Base-by-base conservation (phyloP, 2,888 invertebrate species). In the Drosophila koepferae region DNA sequence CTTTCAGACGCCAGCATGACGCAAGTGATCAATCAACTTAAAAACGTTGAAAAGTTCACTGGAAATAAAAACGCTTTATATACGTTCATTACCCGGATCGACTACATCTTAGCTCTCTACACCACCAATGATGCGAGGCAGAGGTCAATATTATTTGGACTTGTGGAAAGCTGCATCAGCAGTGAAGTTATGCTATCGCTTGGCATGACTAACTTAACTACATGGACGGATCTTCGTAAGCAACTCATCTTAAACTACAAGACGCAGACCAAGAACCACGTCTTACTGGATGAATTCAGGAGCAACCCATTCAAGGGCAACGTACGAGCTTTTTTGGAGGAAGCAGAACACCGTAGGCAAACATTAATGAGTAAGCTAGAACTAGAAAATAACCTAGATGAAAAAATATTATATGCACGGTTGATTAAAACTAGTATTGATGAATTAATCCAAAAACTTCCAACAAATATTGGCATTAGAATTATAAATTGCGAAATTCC, bases 351-450 rank as follows among this genome's bases (percentile, higher is more conserved):
- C n/a, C 41, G 41, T 9, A 41, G n/a, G n/a, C 41, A 41, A 9
- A n/a, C n/a, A n/a, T 41, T 41, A 2, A 8, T 8, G n/a, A 41
- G 41, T n/a, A 41, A n/a, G n/a, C 3, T 40, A n/a, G 41, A 18
- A 18, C 2, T 41, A 41, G 41, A 48, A 48, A 48, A 44, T 20
- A 44, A 44, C 20, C 28, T 9, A 23, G n/a, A 48, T 2, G 28
- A 28, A 48, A 48, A 28, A 48, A 48, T 8, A 48, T 23, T 48
- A 23, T 48, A 48, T 48, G 16, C 23, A 0, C 16, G 46, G 8
- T 28, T 48, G 16, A 23, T 48, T 28, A 48, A 48, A 48, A 48
- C 23, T 2, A 48, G 46, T 23, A 48, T 48, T 48, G 28, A 48
- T 1, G 16, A 48, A 4, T 2, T 49, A 28, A 10, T 49, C 16